These are phyloP conservation scores for Cheilosia vernalis DNA, from an alignment of 2,888 invertebrate genomes.

Conservation along the genomic window DNA sequence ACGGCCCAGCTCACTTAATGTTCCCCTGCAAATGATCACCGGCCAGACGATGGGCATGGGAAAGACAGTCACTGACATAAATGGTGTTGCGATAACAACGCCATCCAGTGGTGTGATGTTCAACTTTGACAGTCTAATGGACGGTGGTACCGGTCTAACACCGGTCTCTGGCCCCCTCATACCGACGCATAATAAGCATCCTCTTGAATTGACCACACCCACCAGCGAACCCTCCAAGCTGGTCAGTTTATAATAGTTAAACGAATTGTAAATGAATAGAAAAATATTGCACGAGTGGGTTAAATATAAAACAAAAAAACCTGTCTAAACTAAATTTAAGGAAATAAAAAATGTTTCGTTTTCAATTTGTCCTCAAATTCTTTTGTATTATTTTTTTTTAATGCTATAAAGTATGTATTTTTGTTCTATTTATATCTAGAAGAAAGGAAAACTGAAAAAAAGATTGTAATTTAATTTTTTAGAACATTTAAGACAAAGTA, in stretches of 20 bases:
- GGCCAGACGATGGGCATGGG: slow-evolving; percentile 84
- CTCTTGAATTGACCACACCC: slow-evolving; percentile 89
- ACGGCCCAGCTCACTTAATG: slow-evolving; percentile 89
- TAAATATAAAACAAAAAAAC: slow-evolving; percentile 19
- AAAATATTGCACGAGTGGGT: slow-evolving; percentile 36
- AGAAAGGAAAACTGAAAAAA: slow-evolving; percentile 44
- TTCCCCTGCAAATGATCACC: slow-evolving; percentile 85
- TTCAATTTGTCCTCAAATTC: slow-evolving; percentile 67
- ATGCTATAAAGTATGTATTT: slow-evolving; percentile 76
- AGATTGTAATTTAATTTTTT: slow-evolving; percentile 66
- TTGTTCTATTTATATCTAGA: slow-evolving; percentile 77
- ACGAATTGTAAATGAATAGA: slow-evolving; percentile 60
- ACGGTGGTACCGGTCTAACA: slow-evolving; percentile 95
- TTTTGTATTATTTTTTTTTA: slow-evolving; percentile 77
- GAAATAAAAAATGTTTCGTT: slow-evolving; percentile 50
- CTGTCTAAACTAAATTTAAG: slow-evolving; percentile 52
- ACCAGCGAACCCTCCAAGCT: slow-evolving; percentile 89
- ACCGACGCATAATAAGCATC: slow-evolving; percentile 88
- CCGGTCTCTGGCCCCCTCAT: slow-evolving; percentile 90
- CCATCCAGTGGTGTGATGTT: slow-evolving; percentile 94
- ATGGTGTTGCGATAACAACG: slow-evolving; percentile 93
- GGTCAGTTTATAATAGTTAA: slow-evolving; percentile 90
- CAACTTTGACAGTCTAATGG: slow-evolving; percentile 96
- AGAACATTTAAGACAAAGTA: slow-evolving; percentile 73
- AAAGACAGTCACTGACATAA: slow-evolving; percentile 86